These are phyloP conservation scores for Polyommatus iphigenia DNA, from an alignment of 2,888 invertebrate species.

Conservation along the genomic window DNA sequence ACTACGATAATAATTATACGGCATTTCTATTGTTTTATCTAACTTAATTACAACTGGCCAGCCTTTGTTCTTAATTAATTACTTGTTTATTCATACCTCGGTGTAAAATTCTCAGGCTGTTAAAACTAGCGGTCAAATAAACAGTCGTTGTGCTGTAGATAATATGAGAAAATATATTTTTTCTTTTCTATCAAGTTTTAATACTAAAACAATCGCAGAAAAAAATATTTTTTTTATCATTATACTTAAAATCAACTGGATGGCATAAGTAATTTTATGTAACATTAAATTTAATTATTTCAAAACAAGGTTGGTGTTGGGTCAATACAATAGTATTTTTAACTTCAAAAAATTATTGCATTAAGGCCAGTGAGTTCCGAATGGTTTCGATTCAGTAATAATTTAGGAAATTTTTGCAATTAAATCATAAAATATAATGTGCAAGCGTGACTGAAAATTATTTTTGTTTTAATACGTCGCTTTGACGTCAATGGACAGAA, in stretches of 20 bases:
- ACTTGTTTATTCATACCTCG: constrained; percentile 63
- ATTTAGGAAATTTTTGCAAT: neutral
- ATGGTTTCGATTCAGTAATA: neutral
- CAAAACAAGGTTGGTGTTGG: neutral
- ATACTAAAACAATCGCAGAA: no score
- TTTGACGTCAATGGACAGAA: constrained; percentile 20
- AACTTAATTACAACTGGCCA: constrained; percentile 67
- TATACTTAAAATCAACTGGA: no score
- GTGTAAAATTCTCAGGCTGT: constrained; percentile 64
- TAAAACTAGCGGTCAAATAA: constrained; percentile 58
- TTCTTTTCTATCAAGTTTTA: no score
- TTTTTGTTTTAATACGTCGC: neutral
- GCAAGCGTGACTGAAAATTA: constrained; percentile 6
- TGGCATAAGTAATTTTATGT: neutral
- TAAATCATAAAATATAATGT: neutral
- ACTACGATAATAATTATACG: constrained; percentile 17
- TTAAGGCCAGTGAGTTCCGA: neutral
- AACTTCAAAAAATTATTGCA: neutral
- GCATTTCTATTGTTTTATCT: constrained; percentile 56
- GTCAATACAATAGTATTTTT: neutral
- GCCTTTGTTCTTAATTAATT: constrained; percentile 68
- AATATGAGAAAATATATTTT: neutral
- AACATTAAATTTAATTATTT: neutral
- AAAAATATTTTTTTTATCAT: no score
- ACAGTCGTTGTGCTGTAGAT: neutral